These are phyloP conservation scores for Brotula barbata DNA, from an alignment of 2,797 vertebrate genomes.

Conservation along the genomic window DNA sequence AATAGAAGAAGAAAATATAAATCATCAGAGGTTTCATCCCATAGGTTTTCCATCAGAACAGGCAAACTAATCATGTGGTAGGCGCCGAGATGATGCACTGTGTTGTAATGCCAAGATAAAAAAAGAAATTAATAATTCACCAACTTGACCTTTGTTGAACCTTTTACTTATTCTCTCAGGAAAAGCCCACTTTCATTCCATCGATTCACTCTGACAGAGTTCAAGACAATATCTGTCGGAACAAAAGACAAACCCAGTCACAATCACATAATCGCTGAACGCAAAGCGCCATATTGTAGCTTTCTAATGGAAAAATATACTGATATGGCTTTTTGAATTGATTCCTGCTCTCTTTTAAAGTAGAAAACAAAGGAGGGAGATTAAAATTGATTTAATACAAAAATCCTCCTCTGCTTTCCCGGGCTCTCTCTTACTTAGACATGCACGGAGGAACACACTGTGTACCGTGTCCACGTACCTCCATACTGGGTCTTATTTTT, in stretches of 20 bases:
- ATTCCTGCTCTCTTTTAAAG: constrained; percentile 57
- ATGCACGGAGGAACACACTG: constrained; percentile 16
- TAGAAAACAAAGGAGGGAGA: constrained; percentile 57
- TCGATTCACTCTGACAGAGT: constrained; percentile 38
- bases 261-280: constrained; percentile 54
- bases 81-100: constrained; percentile 41
- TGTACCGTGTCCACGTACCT: no score
- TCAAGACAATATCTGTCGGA: constrained; percentile 57
- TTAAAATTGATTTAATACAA: constrained; percentile 64
- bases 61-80: constrained; percentile 58
- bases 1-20: constrained; percentile 43
- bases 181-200: constrained; percentile 42
- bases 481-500: no score
- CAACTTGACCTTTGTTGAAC: constrained; percentile 57
- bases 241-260: constrained; percentile 32
- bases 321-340: constrained; percentile 63
- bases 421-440: background rate
- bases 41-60: constrained; percentile 49
- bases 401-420: constrained; percentile 11
- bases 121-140: constrained; percentile 66
- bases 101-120: constrained; percentile 30
- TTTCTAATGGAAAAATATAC: constrained; percentile 46
- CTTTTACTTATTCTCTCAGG: constrained; percentile 47
- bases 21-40: constrained; percentile 56
- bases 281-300: constrained; percentile 21